Evolutionary conservation across 2,113 vertebrate genomes (phyloP).

Genomic region (Steatornis caripensis): DNA sequence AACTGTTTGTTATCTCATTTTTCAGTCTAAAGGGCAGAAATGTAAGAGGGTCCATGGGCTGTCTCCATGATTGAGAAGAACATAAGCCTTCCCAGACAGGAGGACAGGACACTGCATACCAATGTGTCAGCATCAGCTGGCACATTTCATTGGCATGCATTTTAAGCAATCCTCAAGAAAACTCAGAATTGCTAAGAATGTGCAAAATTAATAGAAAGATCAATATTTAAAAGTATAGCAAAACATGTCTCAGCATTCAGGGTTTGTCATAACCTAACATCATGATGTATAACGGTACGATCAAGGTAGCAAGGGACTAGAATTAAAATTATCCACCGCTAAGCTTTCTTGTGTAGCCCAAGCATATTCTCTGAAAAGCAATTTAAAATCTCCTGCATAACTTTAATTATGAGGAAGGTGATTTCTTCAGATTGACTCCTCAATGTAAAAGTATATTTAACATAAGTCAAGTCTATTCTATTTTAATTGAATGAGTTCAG

Average conservation of each 20-base stretch:
- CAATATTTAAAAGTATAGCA: background rate
- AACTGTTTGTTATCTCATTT: background rate
- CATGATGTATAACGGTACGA: background rate
- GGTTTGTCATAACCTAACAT: background rate
- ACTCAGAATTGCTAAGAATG: background rate
- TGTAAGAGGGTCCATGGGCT: background rate
- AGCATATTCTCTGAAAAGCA: background rate
- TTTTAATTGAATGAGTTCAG: background rate
- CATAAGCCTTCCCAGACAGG: background rate
- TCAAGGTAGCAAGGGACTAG: background rate
- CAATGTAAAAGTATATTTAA: background rate
- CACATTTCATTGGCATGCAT: background rate
- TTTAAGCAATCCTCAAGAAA: background rate
- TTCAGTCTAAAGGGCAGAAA: background rate
- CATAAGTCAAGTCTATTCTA: background rate
- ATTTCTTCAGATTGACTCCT: background rate
- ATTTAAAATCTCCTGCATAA: background rate
- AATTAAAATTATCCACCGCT: background rate
- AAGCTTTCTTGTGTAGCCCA: background rate
- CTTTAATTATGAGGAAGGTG: background rate
- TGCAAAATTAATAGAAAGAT: constrained; percentile 8
- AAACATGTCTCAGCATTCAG: background rate
- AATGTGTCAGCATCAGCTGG: background rate
- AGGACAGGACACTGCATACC: background rate
- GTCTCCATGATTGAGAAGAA: background rate